These are phyloP conservation scores for Leuctra nigra DNA, from an alignment of 2,888 invertebrate species.

Conservation along the genomic window DNA sequence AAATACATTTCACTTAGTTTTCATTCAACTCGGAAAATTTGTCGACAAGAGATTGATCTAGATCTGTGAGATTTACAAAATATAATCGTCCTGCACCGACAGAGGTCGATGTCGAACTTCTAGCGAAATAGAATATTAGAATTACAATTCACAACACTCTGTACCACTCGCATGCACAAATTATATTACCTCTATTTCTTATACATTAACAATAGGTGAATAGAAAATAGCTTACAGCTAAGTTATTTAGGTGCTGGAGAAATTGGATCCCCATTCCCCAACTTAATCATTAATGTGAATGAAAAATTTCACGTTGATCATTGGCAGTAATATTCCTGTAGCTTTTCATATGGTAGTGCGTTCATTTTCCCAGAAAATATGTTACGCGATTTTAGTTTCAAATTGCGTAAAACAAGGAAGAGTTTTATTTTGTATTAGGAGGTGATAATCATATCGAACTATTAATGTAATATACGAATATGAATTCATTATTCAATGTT, in stretches of 20 bases:
- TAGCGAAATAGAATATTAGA: not conserved
- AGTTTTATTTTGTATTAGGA: not conserved
- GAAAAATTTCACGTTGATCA: not conserved
- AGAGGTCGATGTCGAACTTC: too few relatives aligned
- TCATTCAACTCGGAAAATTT: too few relatives aligned
- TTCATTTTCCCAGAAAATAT: constrained; percentile 6
- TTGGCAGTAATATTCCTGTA: not conserved
- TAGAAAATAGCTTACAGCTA: not conserved
- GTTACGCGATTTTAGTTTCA: not conserved
- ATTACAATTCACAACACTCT: not conserved
- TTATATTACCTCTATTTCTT: not conserved
- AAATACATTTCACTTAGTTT: too few relatives aligned
- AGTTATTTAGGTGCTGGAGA: constrained; percentile 1
- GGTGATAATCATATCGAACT: constrained; percentile 10
- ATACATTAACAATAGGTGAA: not conserved
- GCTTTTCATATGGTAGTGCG: not conserved
- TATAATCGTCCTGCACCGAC: too few relatives aligned
- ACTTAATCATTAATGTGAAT: not conserved
- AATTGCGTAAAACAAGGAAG: not conserved
- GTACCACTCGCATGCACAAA: not conserved
- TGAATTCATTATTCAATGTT: constrained; percentile 12
- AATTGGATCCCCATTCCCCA: not conserved
- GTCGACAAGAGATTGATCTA: too few relatives aligned
- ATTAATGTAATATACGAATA: constrained; percentile 18
- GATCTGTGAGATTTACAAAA: too few relatives aligned